phyloP scores from a whole-genome alignment of 2,797 vertebrate species.

The Anomalospiza imberbis region DNA sequence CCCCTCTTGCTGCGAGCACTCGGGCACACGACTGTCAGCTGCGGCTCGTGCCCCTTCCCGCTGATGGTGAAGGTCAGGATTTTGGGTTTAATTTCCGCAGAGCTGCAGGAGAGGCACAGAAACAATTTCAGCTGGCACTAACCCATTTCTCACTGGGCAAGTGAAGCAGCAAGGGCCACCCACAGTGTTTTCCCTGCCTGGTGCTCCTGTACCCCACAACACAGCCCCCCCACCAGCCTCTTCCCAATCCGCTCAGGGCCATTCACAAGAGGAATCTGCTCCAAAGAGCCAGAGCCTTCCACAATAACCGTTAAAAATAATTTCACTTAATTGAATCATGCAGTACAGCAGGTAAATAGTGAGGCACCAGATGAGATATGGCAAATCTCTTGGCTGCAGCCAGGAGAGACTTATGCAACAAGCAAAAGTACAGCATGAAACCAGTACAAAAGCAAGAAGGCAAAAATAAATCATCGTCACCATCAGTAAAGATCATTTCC shows the following conservation, averaged over 20 bases:
- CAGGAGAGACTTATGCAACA: neutral
- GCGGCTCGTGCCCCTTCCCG: conserved; percentile 85
- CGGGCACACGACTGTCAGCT: conserved; percentile 78
- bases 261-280: neutral
- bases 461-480: neutral
- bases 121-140: neutral
- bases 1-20: conserved; percentile 68
- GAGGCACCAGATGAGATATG: neutral
- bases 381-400: neutral
- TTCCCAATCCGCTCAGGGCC: neutral
- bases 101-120: conserved; percentile 38
- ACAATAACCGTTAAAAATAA: neutral
- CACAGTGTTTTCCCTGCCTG: neutral
- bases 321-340: neutral
- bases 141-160: neutral
- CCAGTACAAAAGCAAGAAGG: neutral
- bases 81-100: conserved; percentile 41
- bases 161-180: neutral
- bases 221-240: neutral
- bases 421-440: too few relatives aligned
- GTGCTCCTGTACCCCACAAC: neutral
- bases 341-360: neutral
- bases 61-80: conserved; percentile 78
- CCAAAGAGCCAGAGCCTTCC: neutral
- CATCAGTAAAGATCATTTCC: neutral